Percentiles rank a stretch among this genome's conserved stretches.
phyloP scores from a whole-genome alignment of 1,140 invertebrate genomes.

The Mylabris phalerata region DNA sequence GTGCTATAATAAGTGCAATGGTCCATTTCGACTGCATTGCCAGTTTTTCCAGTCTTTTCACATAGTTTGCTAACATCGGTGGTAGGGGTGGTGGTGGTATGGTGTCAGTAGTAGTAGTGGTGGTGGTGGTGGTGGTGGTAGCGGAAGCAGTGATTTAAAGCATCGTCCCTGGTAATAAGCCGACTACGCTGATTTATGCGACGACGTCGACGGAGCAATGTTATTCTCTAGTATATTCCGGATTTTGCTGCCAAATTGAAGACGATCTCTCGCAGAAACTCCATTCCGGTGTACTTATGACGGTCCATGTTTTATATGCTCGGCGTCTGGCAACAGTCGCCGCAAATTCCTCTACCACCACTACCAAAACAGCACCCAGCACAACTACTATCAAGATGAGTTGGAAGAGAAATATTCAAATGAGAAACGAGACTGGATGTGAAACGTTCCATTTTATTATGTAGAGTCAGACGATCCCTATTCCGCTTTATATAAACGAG shows the following conservation, averaged over 20 bases:
- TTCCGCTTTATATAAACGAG: constrained; percentile 13
- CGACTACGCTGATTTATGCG: constrained; percentile 25
- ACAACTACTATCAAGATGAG: too few relatives aligned
- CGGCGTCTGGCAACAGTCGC: constrained; percentile 32
- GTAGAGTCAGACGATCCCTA: not conserved
- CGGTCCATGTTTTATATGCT: constrained; percentile 32
- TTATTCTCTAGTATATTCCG: constrained; percentile 39
- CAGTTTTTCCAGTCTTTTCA: constrained; percentile 22
- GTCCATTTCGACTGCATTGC: constrained; percentile 35
- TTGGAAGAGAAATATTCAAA: constrained; percentile 28
- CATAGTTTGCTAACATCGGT: not conserved
- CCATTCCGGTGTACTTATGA: constrained; percentile 38
- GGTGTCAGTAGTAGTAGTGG: not conserved
- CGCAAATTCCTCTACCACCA: constrained; percentile 16
- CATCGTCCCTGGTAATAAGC: constrained; percentile 19
- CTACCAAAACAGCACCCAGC: too few relatives aligned
- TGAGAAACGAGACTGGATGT: constrained; percentile 9
- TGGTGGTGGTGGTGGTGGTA: not conserved
- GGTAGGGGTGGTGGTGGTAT: not conserved
- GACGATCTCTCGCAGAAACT: constrained; percentile 39
- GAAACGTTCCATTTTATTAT: too few relatives aligned
- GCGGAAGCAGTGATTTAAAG: constrained; percentile 16
- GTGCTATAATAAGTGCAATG: constrained; percentile 41
- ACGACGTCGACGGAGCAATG: constrained; percentile 26
- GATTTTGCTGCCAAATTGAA: constrained; percentile 42